phyloP scores from a whole-genome alignment of 1,140 invertebrate genomes.

The Drosophila murphyi region DNA sequence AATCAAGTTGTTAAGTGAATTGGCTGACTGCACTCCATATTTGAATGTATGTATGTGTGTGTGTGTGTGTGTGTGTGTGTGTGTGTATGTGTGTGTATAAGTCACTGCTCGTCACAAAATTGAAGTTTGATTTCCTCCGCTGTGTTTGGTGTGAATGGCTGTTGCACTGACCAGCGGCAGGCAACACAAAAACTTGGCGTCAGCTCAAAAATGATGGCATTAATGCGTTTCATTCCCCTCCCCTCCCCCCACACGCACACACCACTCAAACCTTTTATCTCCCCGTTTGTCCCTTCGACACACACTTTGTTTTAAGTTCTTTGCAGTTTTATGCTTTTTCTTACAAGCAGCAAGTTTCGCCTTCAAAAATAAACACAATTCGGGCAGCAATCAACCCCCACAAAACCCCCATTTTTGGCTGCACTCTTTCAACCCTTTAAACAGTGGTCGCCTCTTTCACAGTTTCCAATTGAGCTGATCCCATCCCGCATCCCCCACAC shows the following conservation, averaged over 20 bases:
- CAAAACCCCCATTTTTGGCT: neutral
- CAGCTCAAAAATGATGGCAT: conserved; percentile 44
- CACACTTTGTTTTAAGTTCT: conserved; percentile 9
- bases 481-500: too few relatives aligned
- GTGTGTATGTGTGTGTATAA: neutral
- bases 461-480: conserved; percentile 55
- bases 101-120: too few relatives aligned
- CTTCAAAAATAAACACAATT: conserved; percentile 78
- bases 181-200: neutral
- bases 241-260: too few relatives aligned
- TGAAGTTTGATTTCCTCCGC: too few relatives aligned
- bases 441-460: conserved; percentile 64
- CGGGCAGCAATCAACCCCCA: conserved; percentile 40
- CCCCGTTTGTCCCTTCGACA: neutral
- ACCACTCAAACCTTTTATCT: neutral
- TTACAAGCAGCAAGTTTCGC: conserved; percentile 39
- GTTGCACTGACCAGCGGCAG: neutral
- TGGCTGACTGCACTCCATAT: conserved; percentile 41
- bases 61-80: neutral
- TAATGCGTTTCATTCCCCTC: conserved; percentile 45
- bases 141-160: neutral
- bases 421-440: conserved; percentile 4
- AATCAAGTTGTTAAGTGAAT: conserved; percentile 78
- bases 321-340: conserved; percentile 19
- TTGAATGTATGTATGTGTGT: neutral